These are phyloP conservation scores for Hippocampus abdominalis DNA, from an alignment of 2,113 vertebrate genomes.

Conservation along the genomic window DNA sequence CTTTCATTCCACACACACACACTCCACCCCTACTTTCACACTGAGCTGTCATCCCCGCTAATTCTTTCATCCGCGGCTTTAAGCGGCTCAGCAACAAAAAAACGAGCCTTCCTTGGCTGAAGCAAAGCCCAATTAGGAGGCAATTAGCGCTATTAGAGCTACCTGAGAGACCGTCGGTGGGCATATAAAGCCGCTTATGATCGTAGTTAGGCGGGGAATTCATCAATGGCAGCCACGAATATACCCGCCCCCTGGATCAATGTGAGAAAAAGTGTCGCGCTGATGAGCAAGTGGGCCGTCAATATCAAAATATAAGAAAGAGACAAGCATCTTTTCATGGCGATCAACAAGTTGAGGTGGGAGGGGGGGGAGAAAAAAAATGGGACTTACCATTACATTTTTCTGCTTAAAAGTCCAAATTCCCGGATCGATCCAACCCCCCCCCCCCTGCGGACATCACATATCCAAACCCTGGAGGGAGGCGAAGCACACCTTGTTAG, in stretches of 20 bases:
- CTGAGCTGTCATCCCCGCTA: neutral
- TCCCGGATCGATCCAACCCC: conserved; percentile 2
- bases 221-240: conserved; percentile 26
- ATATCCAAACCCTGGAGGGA: conserved; percentile 30
- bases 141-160: conserved; percentile 53
- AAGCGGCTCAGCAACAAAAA: conserved; percentile 21
- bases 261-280: conserved; percentile 4
- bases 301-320: neutral
- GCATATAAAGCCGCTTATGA: neutral
- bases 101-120: conserved; percentile 19
- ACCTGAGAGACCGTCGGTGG: conserved; percentile 38
- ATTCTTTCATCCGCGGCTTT: conserved; percentile 34
- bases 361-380: too few species aligned
- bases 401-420: conserved; percentile 22
- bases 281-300: conserved; percentile 15
- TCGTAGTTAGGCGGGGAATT: neutral
- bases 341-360: conserved; percentile 53
- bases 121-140: conserved; percentile 42
- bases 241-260: conserved; percentile 26
- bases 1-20: conserved; percentile 15
- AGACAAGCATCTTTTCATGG: neutral
- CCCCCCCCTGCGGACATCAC: conserved; percentile 10
- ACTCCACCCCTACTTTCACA: conserved; percentile 8
- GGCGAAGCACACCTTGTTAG: conserved; percentile 37
- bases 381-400: conserved; percentile 42